Evolutionary conservation across 1,140 invertebrate species (phyloP), one percentile per base, ranked within the genome.

Genomic region (Gryllus bimaculatus): DNA sequence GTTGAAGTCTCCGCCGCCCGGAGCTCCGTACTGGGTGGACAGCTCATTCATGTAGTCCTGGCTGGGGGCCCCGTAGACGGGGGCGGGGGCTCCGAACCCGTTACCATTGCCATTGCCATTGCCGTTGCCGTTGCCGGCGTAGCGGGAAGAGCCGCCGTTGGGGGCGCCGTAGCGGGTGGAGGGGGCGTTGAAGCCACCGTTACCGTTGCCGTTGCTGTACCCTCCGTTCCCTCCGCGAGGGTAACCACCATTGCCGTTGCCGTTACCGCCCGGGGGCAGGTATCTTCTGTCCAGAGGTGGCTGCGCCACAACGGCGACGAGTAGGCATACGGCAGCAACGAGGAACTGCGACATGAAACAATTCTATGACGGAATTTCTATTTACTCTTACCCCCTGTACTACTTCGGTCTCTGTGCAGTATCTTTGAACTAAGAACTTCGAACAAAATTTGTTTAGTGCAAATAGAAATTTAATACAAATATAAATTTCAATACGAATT

Each of bases 261-360:
- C 80, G 26, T 79, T 75, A 15, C 49, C 49, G 12, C 76, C 76
- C 21, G 79, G 75, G 8, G 79, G 79, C 12, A 79, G 49, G 75
- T 79, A 79, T 8, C 73, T 54, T 54, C 73, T 20, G 26, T 80
- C 73, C 5, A 48, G 20, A 66, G 80, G 80, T 13, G 77, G 73
- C 54, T 78, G 73, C 8, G 80, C 73, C 15, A 48, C 20, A 10
- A 75, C 75, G 77, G 12, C 26, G 20, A 74, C 78, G 39, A 49
- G 26, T 18, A 78, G 77, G 26, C 26, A 39, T 39, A 39, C 26
- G 26, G 26, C 26, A 39, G 26, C 26, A 5, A 39, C 26, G 26
- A 39, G 26, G 26, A 39, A 39, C 26, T 39, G 26, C 26, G 26
- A 5, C 26, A 39, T 39, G 26, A 39, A 39, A 39, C 26, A 39